Evolutionary conservation across 2,113 vertebrate genomes (phyloP).

Genomic region (Corythornis madagascariensis): DNA sequence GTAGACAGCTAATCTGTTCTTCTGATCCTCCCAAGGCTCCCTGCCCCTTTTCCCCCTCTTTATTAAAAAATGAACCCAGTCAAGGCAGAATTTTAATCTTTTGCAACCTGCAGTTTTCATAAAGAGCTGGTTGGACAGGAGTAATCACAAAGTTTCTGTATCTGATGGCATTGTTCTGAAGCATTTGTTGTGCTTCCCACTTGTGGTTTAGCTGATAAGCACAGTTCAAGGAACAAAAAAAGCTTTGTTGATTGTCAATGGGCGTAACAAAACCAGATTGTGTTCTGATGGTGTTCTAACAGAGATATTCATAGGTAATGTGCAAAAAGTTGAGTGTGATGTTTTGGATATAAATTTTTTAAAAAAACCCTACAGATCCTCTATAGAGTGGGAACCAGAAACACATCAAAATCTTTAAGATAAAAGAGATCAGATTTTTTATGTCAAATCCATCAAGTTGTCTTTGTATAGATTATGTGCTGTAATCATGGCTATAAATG

Average conservation of each 20-base stretch:
- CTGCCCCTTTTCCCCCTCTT: background rate
- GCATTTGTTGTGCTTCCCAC: slow-evolving; percentile 51
- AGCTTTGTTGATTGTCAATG: slow-evolving; percentile 12
- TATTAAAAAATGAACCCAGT: slow-evolving; percentile 43
- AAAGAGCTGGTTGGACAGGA: slow-evolving; percentile 7
- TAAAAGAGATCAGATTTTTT: background rate
- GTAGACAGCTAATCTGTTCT: slow-evolving; percentile 56
- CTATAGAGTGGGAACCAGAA: background rate
- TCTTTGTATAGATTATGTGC: background rate
- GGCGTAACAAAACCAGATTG: slow-evolving; percentile 21
- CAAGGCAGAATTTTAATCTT: slow-evolving; percentile 55
- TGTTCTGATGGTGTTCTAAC: slow-evolving; percentile 32
- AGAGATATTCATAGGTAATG: background rate
- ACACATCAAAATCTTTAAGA: background rate
- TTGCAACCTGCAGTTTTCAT: slow-evolving; percentile 24
- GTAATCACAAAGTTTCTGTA: slow-evolving; percentile 42
- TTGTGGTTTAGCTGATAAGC: slow-evolving; percentile 59
- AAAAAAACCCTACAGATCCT: background rate
- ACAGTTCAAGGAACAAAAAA: slow-evolving; percentile 43
- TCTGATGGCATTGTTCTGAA: slow-evolving; percentile 49
- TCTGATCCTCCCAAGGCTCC: slow-evolving; percentile 53
- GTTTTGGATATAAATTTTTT: background rate
- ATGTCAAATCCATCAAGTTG: background rate
- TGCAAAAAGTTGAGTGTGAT: background rate
- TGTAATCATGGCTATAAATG: background rate